A percentile compares a stretch with the other conserved stretches of the same genome.
These are phyloP conservation scores for Exephanes ischioxanthus DNA, from an alignment of 2,888 invertebrate species.

Conservation along the genomic window DNA sequence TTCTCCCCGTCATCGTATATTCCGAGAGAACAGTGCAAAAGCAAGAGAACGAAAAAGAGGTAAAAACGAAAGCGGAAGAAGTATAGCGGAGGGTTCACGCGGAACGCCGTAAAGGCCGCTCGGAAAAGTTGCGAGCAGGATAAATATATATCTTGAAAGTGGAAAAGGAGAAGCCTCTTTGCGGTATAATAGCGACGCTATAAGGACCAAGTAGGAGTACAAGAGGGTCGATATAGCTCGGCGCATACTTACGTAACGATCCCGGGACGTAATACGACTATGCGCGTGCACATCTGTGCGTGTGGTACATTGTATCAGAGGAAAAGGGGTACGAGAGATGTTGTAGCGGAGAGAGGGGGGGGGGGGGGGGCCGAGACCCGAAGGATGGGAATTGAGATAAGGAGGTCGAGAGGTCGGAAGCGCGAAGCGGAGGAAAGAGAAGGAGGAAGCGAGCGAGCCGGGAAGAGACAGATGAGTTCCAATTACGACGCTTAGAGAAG, in stretches of 20 bases:
- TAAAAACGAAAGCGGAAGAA: not conserved
- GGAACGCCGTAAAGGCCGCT: slow-evolving; percentile 31
- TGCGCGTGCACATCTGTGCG: not conserved
- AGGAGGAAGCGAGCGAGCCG: slow-evolving; percentile 29
- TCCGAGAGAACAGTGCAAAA: not conserved
- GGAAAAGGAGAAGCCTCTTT: slow-evolving; percentile 1
- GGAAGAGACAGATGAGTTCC: slow-evolving; percentile 51
- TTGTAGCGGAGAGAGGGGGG: not conserved
- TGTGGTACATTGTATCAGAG: slow-evolving; percentile 11
- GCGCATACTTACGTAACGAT: slow-evolving; percentile 21
- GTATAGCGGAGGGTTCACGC: slow-evolving; percentile 4
- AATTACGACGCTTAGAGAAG: slow-evolving; percentile 49
- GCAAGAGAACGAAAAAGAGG: not conserved
- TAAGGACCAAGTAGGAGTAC: slow-evolving; percentile 14
- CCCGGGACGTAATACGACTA: not conserved
- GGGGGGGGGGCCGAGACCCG: not conserved
- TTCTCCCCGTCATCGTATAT: too few species aligned
- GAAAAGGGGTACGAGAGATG: not conserved
- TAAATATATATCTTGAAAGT: slow-evolving; percentile 17
- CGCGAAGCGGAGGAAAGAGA: slow-evolving; percentile 10
- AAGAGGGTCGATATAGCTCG: slow-evolving; percentile 25
- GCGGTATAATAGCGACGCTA: slow-evolving; percentile 15
- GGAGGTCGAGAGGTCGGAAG: slow-evolving; percentile 32
- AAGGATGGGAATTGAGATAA: slow-evolving; percentile 48
- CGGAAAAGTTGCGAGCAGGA: slow-evolving; percentile 12